Evolutionary conservation across 2,888 invertebrate species (phyloP).

Genomic region (Encarsia formosa): DNA sequence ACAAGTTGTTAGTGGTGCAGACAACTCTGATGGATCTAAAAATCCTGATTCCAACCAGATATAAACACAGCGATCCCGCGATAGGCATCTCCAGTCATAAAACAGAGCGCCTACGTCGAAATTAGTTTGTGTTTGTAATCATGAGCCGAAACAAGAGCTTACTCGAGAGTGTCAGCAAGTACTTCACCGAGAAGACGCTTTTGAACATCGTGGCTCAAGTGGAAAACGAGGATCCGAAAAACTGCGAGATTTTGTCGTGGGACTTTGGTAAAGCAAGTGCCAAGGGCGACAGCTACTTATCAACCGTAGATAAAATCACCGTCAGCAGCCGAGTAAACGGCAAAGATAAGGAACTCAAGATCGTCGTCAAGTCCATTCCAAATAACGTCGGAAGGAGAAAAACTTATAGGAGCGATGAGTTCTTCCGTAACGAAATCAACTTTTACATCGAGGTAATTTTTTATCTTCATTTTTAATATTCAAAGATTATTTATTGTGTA

Average conservation of each 20-base stretch:
- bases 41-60: no score
- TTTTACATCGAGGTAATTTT: constrained; percentile 56
- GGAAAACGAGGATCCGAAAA: constrained; percentile 27
- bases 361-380: constrained; percentile 67
- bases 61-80: no score
- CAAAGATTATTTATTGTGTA: not conserved
- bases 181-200: constrained; percentile 50
- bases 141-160: constrained; percentile 19
- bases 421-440: constrained; percentile 67
- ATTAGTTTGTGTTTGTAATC: no score
- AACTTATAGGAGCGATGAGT: constrained; percentile 63
- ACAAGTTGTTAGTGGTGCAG: no score
- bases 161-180: constrained; percentile 31
- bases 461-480: not conserved
- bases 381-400: constrained; percentile 60
- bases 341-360: constrained; percentile 50
- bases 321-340: constrained; percentile 53
- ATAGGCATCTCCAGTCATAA: no score
- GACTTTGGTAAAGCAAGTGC: constrained; percentile 50
- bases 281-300: constrained; percentile 70
- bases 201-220: constrained; percentile 44
- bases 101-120: no score
- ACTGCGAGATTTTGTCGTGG: constrained; percentile 48
- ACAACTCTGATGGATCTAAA: no score
- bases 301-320: constrained; percentile 60